A percentile compares a stretch with the other conserved stretches of the same genome.
Conservation (phyloP, 2,113 vertebrate species). For the Larimichthys crocea region DNA sequence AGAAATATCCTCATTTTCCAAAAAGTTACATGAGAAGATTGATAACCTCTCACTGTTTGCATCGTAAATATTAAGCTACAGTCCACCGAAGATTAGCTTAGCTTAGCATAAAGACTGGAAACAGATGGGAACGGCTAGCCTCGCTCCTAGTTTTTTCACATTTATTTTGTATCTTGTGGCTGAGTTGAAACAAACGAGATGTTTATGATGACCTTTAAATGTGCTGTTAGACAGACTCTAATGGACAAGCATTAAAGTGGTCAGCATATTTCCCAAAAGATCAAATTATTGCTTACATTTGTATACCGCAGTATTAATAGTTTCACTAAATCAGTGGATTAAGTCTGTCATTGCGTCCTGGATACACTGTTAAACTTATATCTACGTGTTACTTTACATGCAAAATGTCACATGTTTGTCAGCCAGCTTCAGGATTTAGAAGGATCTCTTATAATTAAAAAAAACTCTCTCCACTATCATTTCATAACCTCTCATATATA, state of each 20-base stretch:
- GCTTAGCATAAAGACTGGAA: not conserved
- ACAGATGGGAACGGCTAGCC: not conserved
- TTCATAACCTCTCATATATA: conserved; percentile 26
- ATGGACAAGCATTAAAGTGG: not conserved
- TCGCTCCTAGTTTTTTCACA: not conserved
- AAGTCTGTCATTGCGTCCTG: not conserved
- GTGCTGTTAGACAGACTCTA: not conserved
- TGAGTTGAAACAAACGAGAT: not conserved
- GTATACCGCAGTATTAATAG: not conserved
- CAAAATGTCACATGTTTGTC: conserved; percentile 33
- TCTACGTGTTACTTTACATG: conserved; percentile 8
- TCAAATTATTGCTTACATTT: not conserved
- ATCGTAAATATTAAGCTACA: not conserved
- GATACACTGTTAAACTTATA: not conserved
- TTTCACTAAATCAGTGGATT: not conserved
- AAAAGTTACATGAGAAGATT: not conserved
- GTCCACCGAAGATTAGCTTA: not conserved
- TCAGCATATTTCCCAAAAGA: not conserved
- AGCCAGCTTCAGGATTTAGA: conserved; percentile 40
- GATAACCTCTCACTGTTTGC: not conserved
- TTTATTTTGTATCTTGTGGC: not conserved
- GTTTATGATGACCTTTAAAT: not conserved
- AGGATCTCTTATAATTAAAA: conserved; percentile 10
- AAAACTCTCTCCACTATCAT: not conserved
- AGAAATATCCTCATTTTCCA: not conserved